Conservation (phyloP, 2,113 vertebrate genomes). For the Rattus rattus region DNA sequence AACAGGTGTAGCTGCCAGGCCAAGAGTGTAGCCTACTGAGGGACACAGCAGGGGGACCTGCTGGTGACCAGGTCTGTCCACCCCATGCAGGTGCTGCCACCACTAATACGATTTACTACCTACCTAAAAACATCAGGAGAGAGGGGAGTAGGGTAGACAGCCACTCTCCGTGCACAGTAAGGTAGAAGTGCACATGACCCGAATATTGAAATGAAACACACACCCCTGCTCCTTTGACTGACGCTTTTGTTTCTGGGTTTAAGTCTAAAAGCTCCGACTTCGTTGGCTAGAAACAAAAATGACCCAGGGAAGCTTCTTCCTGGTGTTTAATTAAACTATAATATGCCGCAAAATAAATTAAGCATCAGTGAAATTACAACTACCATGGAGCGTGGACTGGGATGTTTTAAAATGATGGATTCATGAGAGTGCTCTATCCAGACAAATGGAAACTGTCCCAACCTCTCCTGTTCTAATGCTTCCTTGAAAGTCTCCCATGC, state of each 20-base stretch:
- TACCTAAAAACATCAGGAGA: conserved; percentile 80
- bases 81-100: conserved; percentile 85
- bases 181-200: conserved; percentile 80
- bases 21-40: conserved; percentile 83
- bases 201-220: conserved; percentile 33
- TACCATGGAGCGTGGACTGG: conserved; percentile 45
- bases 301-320: conserved; percentile 60
- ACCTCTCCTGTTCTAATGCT: conserved; percentile 64
- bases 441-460: conserved; percentile 68
- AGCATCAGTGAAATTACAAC: conserved; percentile 70
- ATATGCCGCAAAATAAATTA: conserved; percentile 78
- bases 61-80: conserved; percentile 87
- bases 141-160: conserved; percentile 76
- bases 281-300: conserved; percentile 61
- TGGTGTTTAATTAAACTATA: conserved; percentile 83
- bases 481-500: conserved; percentile 60
- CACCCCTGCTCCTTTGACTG: background rate
- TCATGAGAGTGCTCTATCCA: conserved; percentile 60
- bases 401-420: conserved; percentile 66
- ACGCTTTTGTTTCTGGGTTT: conserved; percentile 79
- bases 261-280: conserved; percentile 74
- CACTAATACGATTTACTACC: conserved; percentile 87
- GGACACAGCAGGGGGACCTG: conserved; percentile 87
- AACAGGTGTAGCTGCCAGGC: conserved; percentile 84
- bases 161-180: conserved; percentile 75